Percentiles rank a stretch among this genome's conserved stretches.
Evolutionary conservation across 2,888 invertebrate genomes (phyloP).

Genomic region (Trachelus stipa): DNA sequence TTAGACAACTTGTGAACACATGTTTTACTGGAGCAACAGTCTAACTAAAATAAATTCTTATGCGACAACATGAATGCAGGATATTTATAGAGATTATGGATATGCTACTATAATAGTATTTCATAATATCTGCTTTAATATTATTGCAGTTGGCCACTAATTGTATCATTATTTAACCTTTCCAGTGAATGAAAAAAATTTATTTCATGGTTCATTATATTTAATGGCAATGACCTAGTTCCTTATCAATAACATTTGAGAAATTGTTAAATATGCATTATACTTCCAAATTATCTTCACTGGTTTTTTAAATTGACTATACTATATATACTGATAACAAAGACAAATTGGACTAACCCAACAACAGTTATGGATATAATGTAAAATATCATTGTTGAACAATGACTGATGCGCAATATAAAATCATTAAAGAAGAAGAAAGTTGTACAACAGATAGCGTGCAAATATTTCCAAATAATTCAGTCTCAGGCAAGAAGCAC

Average conservation of each 20-base stretch:
- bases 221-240: too few relatives aligned
- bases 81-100: background rate
- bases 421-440: background rate
- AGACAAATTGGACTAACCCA: background rate
- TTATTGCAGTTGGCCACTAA: background rate
- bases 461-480: background rate
- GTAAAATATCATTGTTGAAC: background rate
- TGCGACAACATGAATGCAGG: background rate
- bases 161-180: background rate
- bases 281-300: background rate
- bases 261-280: background rate
- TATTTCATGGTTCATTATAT: too few relatives aligned
- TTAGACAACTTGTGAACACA: background rate
- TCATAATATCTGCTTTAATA: background rate
- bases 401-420: background rate
- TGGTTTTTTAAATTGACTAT: background rate
- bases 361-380: background rate
- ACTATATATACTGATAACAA: background rate
- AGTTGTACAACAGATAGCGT: background rate
- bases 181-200: background rate
- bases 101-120: background rate
- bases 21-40: background rate
- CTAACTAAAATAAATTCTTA: background rate
- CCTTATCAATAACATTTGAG: background rate
- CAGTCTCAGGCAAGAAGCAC: background rate